Base-by-base conservation (phyloP, 2,888 invertebrate species). In the Polyommatus iphigenia region DNA sequence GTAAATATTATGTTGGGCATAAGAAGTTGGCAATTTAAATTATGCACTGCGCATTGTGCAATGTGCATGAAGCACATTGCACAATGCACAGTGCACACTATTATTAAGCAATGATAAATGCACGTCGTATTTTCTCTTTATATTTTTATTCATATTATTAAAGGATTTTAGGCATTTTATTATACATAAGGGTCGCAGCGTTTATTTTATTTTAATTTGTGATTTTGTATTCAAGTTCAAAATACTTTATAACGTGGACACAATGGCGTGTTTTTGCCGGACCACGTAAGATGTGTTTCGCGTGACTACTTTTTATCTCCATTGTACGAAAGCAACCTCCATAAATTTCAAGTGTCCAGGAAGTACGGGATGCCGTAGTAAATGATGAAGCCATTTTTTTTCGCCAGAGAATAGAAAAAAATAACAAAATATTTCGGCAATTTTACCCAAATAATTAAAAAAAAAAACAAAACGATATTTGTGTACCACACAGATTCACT, bases 331-430 rank as follows among this genome's bases (percentile, higher is more conserved):
- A 81, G 80, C 82, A 81, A 81, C 82, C 81, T 80, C 80, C 79
- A 82, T 82, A 82, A 82, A 82, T 81, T 82, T 81, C 80, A 81
- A 80, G 80, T 81, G 80, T 80, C 82, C 79, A 80, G 81, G 80
- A 82, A 82, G 80, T 79, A 79, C 79, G 79, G 80, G 80, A 82
- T 79, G 79, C 78, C 77, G 78, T 78, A 73, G 81, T 79, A 80
- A 82, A 80, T 81, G 79, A 81, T 59, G 59, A 72, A 72, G 72
- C 59, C 50, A 72, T 77, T 77, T 77, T 72, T 71, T 77, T 77
- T 18, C 71, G 3, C 57, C 24, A 3, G 59, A 57, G 41, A 59
- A 54, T 59, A 20, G n/a, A 36, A 36, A 20, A 54, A 24, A 72
- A 13, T 57, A 41, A 36, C 36, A 29, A 41, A 59, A 36, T 24